Conservation (phyloP, 2,797 vertebrate genomes). For the Diceros bicornis region DNA sequence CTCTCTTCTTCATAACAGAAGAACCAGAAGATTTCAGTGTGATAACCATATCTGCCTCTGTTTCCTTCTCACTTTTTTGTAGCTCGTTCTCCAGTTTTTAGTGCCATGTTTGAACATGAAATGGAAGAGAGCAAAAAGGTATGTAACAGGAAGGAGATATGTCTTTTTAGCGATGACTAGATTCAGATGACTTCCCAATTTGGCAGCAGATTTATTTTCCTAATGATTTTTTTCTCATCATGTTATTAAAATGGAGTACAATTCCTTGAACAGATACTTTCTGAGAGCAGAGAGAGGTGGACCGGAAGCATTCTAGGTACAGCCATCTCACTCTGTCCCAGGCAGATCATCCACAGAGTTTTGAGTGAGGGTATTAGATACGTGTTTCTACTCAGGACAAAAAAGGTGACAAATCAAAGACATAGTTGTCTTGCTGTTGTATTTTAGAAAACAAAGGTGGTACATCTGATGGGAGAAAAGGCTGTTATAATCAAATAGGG, state of each 20-base stretch:
- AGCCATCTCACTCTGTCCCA: neutral
- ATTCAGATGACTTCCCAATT: neutral
- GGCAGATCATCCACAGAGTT: neutral
- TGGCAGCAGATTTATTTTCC: conserved; percentile 54
- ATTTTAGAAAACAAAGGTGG: conserved; percentile 42
- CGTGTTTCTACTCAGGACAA: neutral
- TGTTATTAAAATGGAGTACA: conserved; percentile 28
- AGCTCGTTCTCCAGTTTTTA: conserved; percentile 98
- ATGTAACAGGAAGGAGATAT: conserved; percentile 74
- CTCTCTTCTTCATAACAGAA: neutral
- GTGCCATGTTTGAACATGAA: conserved; percentile 97
- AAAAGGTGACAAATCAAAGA: neutral
- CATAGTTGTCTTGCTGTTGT: neutral
- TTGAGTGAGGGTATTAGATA: neutral
- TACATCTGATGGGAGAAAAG: neutral
- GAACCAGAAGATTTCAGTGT: neutral
- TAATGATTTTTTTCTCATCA: conserved; percentile 23
- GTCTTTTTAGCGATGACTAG: neutral
- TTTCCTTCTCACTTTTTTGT: conserved; percentile 51
- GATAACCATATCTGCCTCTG: conserved; percentile 50
- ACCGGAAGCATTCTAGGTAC: neutral
- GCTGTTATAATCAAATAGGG: neutral
- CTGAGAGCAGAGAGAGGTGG: conserved; percentile 49
- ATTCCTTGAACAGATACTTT: conserved; percentile 47
- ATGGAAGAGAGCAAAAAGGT: conserved; percentile 97